Base-by-base conservation (phyloP, 2,113 vertebrate species). In the Himantopus leucocephalus region DNA sequence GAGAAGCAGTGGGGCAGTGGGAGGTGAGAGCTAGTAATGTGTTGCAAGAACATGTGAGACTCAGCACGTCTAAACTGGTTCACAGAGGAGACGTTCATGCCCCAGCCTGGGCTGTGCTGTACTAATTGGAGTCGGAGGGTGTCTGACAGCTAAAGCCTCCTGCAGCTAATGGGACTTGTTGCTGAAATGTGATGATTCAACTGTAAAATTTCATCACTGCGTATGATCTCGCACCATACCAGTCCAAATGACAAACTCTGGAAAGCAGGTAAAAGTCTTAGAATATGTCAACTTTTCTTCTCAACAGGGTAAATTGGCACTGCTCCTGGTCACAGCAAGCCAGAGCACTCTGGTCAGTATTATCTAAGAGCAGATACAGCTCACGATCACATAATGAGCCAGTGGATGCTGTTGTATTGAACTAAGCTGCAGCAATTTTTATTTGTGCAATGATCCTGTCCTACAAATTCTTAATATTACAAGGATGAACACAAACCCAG, bases 151-250 rank as follows among this genome's bases (percentile, higher is more conserved):
- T 30, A 76, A 18, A 79, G 67, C 37, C 30, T 92, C 71, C 89
- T 37, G 71, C 59, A 93, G 71, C 55, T 92, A 90, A 85, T 73
- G 63, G 37, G 39, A 90, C 62, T 79, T 70, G 41, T 39, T 47
- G 78, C 37, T 90, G 84, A 88, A 92, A 92, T 59, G 63, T 5
- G 50, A 73, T 76, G 71, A 87, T 94, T 95, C 89, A 92, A 35
- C 83, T 85, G 70, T 78, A 90, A 95, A 91, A 94, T 94, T 91
- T 74, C 87, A 81, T 74, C 77, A 68, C 89, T 89, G 60, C 2
- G 0, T 52, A 88, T 35, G 59, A 93, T 86, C 67, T 89, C 77
- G 50, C 37, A 93, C 68, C 79, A 73, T 9, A 66, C 16, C 41
- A 30, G 53, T 66, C 30, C 55, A 96, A 96, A 91, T 53, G 74